Conservation (phyloP, 2,113 vertebrate genomes). For the Daubentonia madagascariensis region DNA sequence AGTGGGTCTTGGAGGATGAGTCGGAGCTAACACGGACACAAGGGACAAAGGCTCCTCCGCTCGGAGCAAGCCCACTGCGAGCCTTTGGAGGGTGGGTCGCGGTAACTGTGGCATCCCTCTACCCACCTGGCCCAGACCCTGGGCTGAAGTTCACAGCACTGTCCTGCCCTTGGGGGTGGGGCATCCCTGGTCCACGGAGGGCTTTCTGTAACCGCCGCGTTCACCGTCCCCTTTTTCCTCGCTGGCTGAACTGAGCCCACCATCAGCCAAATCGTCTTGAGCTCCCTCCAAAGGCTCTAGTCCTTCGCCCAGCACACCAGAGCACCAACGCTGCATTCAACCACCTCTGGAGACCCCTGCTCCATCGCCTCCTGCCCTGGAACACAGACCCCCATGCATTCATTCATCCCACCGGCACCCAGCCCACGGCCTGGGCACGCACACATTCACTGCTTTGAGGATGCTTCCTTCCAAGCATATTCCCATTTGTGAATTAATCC, state of each 20-base stretch:
- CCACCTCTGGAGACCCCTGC: neutral
- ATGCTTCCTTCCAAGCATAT: fast-evolving
- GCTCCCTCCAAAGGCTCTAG: neutral
- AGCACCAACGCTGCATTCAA: fast-evolving
- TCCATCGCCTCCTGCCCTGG: neutral
- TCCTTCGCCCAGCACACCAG: neutral
- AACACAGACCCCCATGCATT: neutral
- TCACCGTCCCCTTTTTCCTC: neutral
- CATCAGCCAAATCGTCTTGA: too few species aligned
- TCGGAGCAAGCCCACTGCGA: neutral
- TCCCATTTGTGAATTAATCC: neutral
- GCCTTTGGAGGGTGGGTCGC: neutral
- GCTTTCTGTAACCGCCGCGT: too few species aligned
- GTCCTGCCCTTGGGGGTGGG: neutral
- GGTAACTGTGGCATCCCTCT: too few species aligned
- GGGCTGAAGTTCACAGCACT: neutral
- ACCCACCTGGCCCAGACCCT: neutral
- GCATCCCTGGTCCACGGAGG: neutral
- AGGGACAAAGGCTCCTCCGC: neutral
- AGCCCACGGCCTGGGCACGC: fast-evolving
- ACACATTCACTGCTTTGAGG: fast-evolving
- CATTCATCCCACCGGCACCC: fast-evolving
- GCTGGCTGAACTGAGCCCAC: neutral
- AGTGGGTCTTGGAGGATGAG: neutral
- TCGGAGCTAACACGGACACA: neutral